Evolutionary conservation across 2,113 vertebrate genomes (phyloP).

Genomic region (Atherinomorus stipes): DNA sequence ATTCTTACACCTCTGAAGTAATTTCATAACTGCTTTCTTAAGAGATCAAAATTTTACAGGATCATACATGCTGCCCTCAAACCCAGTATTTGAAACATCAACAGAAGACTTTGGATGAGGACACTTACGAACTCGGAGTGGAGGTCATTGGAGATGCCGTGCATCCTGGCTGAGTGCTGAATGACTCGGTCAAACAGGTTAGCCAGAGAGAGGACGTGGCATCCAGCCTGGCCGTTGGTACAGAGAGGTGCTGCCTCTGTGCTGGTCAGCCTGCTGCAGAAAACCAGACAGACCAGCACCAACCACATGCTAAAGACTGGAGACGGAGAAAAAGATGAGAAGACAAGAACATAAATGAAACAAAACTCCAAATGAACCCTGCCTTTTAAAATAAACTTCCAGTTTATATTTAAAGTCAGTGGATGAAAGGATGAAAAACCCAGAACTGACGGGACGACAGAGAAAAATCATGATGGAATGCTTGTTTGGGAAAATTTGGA

Average conservation of each 20-base stretch:
- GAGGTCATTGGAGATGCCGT: conserved; percentile 83
- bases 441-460: background rate
- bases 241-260: conserved; percentile 68
- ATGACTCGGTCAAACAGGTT: conserved; percentile 86
- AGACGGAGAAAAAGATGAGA: background rate
- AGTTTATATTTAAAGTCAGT: too few relatives aligned
- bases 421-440: background rate
- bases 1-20: too few relatives aligned
- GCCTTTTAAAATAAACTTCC: background rate
- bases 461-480: background rate
- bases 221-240: conserved; percentile 56
- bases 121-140: conserved; percentile 81
- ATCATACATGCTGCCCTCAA: too few relatives aligned
- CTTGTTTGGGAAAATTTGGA: too few relatives aligned
- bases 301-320: conserved; percentile 37
- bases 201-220: conserved; percentile 74
- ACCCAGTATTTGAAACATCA: background rate
- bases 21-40: too few relatives aligned
- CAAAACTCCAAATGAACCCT: background rate
- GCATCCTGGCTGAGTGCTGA: conserved; percentile 84
- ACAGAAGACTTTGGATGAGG: background rate
- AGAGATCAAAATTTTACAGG: too few relatives aligned
- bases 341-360: background rate
- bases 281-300: conserved; percentile 44
- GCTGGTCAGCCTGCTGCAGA: conserved; percentile 23